These are phyloP conservation scores for Hippasteria phrygiana DNA, from an alignment of 53 echinoderm and acorn worm genomes.

Conservation along the genomic window DNA sequence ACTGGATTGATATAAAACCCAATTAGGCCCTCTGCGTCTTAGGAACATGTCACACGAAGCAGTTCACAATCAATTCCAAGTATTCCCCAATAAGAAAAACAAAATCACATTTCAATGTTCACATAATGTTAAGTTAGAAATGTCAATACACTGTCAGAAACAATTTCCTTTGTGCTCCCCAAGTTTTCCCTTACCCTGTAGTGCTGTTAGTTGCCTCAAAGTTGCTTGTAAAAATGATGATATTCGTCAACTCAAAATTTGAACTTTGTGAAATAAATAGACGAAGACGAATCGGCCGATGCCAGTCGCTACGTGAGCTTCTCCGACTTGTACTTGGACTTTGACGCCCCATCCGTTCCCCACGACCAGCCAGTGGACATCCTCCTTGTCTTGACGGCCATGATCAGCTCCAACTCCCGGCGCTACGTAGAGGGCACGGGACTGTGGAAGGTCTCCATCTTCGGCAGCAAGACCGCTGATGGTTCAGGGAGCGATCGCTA, in stretches of 20 bases:
- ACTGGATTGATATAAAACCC: too few relatives aligned
- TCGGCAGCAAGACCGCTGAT: conserved; percentile 27
- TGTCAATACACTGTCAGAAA: not conserved
- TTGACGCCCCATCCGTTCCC: conserved; percentile 11
- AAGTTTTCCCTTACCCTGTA: too few relatives aligned
- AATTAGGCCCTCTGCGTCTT: too few relatives aligned
- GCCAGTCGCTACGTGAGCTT: conserved; percentile 3
- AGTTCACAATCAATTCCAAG: too few relatives aligned
- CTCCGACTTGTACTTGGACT: not conserved
- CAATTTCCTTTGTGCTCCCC: not conserved
- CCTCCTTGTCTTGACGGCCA: not conserved
- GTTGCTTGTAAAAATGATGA: too few relatives aligned
- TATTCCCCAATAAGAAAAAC: too few relatives aligned
- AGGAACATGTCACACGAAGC: too few relatives aligned
- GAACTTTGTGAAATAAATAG: not conserved
- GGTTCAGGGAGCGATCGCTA: conserved; percentile 34
- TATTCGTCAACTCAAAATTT: too few relatives aligned
- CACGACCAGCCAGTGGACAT: conserved; percentile 23
- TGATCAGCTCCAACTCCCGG: not conserved
- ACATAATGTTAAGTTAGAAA: too few relatives aligned
- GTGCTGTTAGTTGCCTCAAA: too few relatives aligned
- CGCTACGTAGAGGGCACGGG: conserved; percentile 22
- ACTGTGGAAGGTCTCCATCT: conserved; percentile 35
- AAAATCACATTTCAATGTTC: too few relatives aligned
- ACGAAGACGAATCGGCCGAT: conserved; percentile 15